Evolutionary conservation across 2,113 vertebrate genomes (phyloP).

Genomic region (Regulus satrapa): DNA sequence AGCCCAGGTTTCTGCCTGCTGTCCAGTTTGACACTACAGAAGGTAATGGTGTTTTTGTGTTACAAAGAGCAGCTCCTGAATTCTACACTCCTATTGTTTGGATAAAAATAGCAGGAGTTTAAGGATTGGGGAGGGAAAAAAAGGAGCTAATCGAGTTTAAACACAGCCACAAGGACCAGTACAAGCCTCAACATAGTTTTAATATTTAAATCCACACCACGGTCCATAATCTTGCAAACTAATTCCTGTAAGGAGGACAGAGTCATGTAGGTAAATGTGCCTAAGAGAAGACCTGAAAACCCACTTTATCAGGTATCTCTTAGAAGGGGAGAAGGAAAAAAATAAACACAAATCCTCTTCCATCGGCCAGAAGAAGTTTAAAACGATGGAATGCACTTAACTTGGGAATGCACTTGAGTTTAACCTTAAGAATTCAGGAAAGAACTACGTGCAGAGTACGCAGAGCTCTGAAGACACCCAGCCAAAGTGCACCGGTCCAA

Average conservation of each 20-base stretch:
- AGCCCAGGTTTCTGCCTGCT: background rate
- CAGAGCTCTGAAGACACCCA: background rate
- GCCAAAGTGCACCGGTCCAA: background rate
- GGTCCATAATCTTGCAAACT: background rate
- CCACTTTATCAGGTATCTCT: background rate
- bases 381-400: background rate
- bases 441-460: background rate
- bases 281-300: constrained; percentile 25
- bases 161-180: background rate
- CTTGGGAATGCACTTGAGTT: background rate
- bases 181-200: background rate
- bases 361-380: background rate
- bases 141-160: background rate
- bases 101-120: background rate
- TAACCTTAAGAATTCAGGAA: background rate
- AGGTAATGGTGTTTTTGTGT: background rate
- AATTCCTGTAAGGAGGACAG: background rate
- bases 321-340: background rate
- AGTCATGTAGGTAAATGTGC: background rate
- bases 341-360: background rate
- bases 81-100: background rate
- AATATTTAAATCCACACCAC: background rate
- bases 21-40: background rate
- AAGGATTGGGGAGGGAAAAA: background rate
- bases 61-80: background rate